Evolutionary conservation across 2,888 invertebrate species (phyloP).

Genomic region (Eristalinus sepulchralis): DNA sequence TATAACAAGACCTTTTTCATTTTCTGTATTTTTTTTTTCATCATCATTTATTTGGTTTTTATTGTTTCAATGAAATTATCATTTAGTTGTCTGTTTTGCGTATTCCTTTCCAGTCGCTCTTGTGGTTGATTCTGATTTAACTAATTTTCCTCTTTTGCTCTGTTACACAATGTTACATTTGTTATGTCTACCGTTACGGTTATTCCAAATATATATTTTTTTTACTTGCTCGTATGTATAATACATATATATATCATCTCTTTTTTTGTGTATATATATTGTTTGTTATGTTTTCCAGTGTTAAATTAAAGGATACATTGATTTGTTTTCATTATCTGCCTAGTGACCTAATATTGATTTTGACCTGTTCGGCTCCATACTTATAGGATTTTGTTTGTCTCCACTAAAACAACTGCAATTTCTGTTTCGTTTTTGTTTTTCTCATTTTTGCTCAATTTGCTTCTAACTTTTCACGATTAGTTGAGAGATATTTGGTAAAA

Average conservation of each 20-base stretch:
- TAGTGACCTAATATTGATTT: constrained; percentile 68
- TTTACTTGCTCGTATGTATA: constrained; percentile 47
- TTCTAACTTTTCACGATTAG: constrained; percentile 67
- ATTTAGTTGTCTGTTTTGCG: constrained; percentile 50
- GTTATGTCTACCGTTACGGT: constrained; percentile 66
- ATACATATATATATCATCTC: constrained; percentile 65
- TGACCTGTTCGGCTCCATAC: constrained; percentile 58
- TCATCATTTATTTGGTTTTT: constrained; percentile 70
- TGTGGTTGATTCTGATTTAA: constrained; percentile 47
- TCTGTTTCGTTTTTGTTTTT: constrained; percentile 18
- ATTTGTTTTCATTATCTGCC: constrained; percentile 25
- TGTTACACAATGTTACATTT: constrained; percentile 59
- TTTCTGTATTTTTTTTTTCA: constrained; percentile 68
- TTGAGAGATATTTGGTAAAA: constrained; percentile 22
- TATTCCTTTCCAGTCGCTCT: constrained; percentile 33
- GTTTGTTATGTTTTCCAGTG: constrained; percentile 53
- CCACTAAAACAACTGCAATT: constrained; percentile 27
- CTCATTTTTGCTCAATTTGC: constrained; percentile 37
- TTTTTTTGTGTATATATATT: constrained; percentile 41
- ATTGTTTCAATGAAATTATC: constrained; percentile 58
- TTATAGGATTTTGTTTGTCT: constrained; percentile 42
- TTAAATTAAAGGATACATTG: constrained; percentile 64
- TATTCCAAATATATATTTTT: constrained; percentile 64
- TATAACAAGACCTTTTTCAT: constrained; percentile 79
- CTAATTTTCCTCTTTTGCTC: constrained; percentile 37